Base-by-base conservation (phyloP, 2,888 invertebrate species). In the Dioctria linearis region DNA sequence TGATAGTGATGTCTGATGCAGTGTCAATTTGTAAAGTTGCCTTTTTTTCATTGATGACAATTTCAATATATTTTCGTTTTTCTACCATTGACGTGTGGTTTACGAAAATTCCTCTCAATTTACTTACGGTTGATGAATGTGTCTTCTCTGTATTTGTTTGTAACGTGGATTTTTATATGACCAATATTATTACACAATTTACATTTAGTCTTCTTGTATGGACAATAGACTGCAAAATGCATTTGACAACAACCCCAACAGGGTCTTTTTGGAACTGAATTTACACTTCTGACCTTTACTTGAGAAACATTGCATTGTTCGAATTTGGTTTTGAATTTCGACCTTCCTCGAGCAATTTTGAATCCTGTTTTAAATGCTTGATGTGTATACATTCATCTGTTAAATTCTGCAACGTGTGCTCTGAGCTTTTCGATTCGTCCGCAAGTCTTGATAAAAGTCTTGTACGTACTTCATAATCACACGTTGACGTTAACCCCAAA, bases 161-260 rank as follows among this genome's bases (percentile, higher is more conserved):
- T 25, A 25, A 25, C 25, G 25, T 25, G 2, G 11, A 9, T 3
- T 37, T 78, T 82, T 80, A 82, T 83, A 59, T 83, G 82, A 3
- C 83, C 82, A 5, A 80, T 40, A 4, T 49, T 54, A 37, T 49
- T 43, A 9, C 82, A 82, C 37, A 82, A 51, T 13, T 80, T 54
- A 69, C 82, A 84, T 63, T 82, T 83, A 40, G 37, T 46, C 46
- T 76, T 80, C 6, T 76, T 13, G 65, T 80, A 83, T n/a, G 69
- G 57, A 43, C 81, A 81, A n/a, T n/a, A n/a, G n/a, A n/a, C n/a
- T 6, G 78, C 66, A 13, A 69, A 83, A 59, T 83, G 83, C 82
- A 83, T 80, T 37, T 76, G 63, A 3, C 83, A 83, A 78, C 83
- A 83, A 46, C 75, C 80, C 83, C 83, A 83, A 51, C 83, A 83